A percentile compares a stretch with the other conserved stretches of the same genome.
Conservation (phyloP, 2,888 invertebrate genomes). For the Criorhina ranunculi region DNA sequence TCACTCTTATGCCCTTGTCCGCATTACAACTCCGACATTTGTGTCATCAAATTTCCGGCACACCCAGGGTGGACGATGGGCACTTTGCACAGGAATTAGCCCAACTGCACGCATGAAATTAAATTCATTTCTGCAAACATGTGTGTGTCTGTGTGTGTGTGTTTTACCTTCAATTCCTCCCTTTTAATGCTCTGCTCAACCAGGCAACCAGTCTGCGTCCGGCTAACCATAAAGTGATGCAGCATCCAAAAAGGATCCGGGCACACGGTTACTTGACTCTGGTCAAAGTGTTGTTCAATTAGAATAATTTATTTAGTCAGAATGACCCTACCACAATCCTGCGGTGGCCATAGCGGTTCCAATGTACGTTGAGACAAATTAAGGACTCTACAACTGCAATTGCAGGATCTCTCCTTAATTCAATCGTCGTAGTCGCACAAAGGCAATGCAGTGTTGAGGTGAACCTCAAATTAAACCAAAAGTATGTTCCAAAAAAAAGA, state of each 20-base stretch:
- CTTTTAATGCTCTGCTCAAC: constrained; percentile 46
- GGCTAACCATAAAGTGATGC: constrained; percentile 21
- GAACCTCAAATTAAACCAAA: constrained; percentile 35
- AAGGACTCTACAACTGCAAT: constrained; percentile 51
- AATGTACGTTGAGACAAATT: constrained; percentile 52
- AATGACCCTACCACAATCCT: constrained; percentile 64
- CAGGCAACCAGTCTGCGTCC: constrained; percentile 46
- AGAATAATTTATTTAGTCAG: constrained; percentile 75
- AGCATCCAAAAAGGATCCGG: constrained; percentile 27
- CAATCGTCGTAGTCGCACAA: constrained; percentile 47
- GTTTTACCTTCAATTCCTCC: constrained; percentile 38
- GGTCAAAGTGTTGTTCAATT: constrained; percentile 76
- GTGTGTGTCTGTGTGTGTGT: not conserved
- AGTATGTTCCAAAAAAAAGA: not conserved
- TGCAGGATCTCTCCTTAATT: constrained; percentile 46
- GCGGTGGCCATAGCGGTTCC: constrained; percentile 36
- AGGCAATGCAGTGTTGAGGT: constrained; percentile 25
- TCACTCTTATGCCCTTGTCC: not conserved
- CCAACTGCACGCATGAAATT: constrained; percentile 60
- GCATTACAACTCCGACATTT: not conserved
- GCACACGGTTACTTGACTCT: constrained; percentile 66
- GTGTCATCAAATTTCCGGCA: constrained; percentile 1
- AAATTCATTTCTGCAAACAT: constrained; percentile 58
- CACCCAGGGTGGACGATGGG: not conserved
- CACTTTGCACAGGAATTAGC: constrained; percentile 37